Evolutionary conservation across 1,140 invertebrate genomes (phyloP).

Genomic region (Drosophila seguyi): DNA sequence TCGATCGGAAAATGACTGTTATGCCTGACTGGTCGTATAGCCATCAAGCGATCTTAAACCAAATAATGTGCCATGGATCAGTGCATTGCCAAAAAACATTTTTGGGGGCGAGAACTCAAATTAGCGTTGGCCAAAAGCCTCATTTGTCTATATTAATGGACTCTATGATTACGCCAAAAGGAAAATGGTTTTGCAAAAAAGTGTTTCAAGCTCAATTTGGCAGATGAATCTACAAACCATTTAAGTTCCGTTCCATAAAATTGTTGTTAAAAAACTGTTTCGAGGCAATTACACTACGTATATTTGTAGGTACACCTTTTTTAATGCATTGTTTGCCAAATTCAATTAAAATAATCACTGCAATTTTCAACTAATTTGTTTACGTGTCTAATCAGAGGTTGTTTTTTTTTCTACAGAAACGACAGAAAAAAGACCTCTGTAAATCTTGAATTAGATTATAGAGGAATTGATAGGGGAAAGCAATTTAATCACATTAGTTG

Average conservation of each 20-base stretch:
- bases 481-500: constrained; percentile 39
- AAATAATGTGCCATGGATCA: constrained; percentile 29
- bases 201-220: constrained; percentile 49
- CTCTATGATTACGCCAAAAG: constrained; percentile 23
- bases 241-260: constrained; percentile 32
- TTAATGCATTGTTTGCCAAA: constrained; percentile 8
- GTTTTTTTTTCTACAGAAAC: neutral
- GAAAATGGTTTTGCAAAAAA: constrained; percentile 32
- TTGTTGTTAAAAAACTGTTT: constrained; percentile 23
- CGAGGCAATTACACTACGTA: neutral
- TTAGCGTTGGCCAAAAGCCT: constrained; percentile 24
- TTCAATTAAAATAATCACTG: constrained; percentile 41
- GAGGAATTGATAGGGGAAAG: neutral
- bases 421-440: neutral
- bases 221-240: constrained; percentile 49
- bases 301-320: neutral
- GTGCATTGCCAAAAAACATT: constrained; percentile 48
- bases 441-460: constrained; percentile 15
- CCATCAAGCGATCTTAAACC: constrained; percentile 3
- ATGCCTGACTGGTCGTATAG: constrained; percentile 34
- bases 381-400: constrained; percentile 3
- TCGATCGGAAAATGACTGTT: constrained; percentile 23
- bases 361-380: constrained; percentile 37
- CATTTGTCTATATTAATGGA: constrained; percentile 25
- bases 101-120: constrained; percentile 29